Evolutionary conservation across 1,140 invertebrate genomes (phyloP), one percentile per base, ranked within the genome.

Genomic region (Drosophila persimilis): DNA sequence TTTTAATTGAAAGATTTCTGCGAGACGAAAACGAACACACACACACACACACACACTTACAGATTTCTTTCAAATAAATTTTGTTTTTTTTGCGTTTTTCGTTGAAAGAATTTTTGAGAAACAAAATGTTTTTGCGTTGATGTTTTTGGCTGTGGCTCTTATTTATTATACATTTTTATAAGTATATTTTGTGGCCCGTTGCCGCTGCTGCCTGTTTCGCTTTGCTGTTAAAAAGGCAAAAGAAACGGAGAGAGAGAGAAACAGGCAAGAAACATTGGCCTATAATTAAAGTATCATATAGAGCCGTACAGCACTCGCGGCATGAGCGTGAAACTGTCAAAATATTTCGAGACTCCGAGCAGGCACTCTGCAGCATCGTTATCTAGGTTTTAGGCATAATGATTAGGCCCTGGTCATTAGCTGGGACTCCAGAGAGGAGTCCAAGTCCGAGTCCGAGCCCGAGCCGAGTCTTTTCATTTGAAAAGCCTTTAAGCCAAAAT

Each of bases 251-350:
- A 48, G 17, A 1, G 17, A 17, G 17, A 17, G 29, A 15, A 15
- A 67, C 43, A 67, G 64, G 22, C 44, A 52, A 48, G 44, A 51
- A 13, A 53, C 66, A 24, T 57, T 69, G 70, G 67, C 66, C 84
- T 88, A 88, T 88, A 88, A 88, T 88, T 88, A 88, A 88, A 83
- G 83, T 89, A 88, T 88, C 84, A 88, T 79, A 88, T 79, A 88
- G 78, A 88, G 78, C 84, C 79, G 83, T 79, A 88, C 76, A 88
- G 78, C 84, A 89, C 83, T 88, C 78, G 83, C 78, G 83, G 81
- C 70, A 75, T 81, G 75, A 53, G 83, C 83, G 85, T 89, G 78
- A 88, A 88, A 88, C 83, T 88, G 83, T 88, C 83, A 88, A 88
- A 88, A 88, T 83, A 86, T 86, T 86, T 86, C 58, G 64, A 39